A percentile compares a stretch with the other conserved stretches of the same genome.
These are phyloP conservation scores for Drosophila serrata DNA, from an alignment of 1,140 invertebrate species.

Conservation along the genomic window DNA sequence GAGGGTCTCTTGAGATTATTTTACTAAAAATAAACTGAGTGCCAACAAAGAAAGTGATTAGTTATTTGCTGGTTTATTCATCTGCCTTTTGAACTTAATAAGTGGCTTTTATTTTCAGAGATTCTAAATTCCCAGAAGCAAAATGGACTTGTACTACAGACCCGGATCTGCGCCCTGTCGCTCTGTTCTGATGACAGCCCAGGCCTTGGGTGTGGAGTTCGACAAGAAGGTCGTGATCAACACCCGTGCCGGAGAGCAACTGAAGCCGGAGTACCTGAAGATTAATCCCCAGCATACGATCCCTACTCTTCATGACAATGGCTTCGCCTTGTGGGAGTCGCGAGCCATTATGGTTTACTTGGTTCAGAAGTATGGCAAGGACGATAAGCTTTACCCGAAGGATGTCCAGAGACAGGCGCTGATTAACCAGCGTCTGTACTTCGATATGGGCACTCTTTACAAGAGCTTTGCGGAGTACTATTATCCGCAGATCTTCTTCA, in stretches of 20 bases:
- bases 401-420: conserved; percentile 88
- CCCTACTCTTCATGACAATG: conserved; percentile 71
- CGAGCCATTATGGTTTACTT: conserved; percentile 86
- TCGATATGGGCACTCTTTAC: conserved; percentile 90
- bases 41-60: conserved; percentile 53
- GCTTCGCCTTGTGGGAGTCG: conserved; percentile 65
- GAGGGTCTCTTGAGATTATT: conserved; percentile 22
- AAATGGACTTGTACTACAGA: conserved; percentile 88
- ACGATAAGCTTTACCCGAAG: conserved; percentile 89
- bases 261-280: conserved; percentile 87
- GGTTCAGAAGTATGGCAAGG: conserved; percentile 87
- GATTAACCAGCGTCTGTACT: conserved; percentile 90
- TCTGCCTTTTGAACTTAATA: conserved; percentile 12
- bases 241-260: conserved; percentile 88
- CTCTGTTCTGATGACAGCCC: conserved; percentile 85
- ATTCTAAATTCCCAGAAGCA: background rate
- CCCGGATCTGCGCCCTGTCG: conserved; percentile 90
- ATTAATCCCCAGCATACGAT: conserved; percentile 85
- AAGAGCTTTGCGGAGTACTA: conserved; percentile 87
- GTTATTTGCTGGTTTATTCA: conserved; percentile 14
- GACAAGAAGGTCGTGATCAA: conserved; percentile 86
- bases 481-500: conserved; percentile 90
- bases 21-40: conserved; percentile 4
- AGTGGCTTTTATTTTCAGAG: conserved; percentile 13
- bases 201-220: conserved; percentile 86